A percentile compares a stretch with the other conserved stretches of the same genome.
Evolutionary conservation across 2,797 vertebrate species (phyloP).

Genomic region (Petrocephalus sullivani): DNA sequence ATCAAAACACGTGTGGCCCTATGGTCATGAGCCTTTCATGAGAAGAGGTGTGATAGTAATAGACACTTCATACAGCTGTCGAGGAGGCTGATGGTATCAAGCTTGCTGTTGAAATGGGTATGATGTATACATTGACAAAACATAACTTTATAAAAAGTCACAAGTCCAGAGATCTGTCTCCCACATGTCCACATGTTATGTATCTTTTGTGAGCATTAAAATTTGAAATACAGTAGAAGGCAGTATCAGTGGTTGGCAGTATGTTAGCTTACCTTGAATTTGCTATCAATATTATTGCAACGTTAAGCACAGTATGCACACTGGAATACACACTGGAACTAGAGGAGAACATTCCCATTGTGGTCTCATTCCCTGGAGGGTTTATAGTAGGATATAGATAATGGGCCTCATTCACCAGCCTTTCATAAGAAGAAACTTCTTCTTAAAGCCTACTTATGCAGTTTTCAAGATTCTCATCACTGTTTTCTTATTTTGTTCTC

Average conservation of each 20-base stretch:
- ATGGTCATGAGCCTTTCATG: background rate
- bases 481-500: background rate
- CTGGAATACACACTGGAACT: background rate
- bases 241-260: background rate
- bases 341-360: background rate
- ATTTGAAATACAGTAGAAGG: background rate
- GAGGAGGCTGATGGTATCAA: background rate
- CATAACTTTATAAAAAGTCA: background rate
- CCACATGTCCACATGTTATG: background rate
- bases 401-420: background rate
- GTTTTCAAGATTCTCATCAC: background rate
- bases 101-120: background rate
- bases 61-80: background rate
- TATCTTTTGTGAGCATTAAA: background rate
- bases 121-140: background rate
- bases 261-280: background rate
- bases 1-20: background rate
- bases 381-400: background rate
- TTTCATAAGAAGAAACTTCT: background rate
- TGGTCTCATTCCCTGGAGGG: background rate
- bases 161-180: background rate
- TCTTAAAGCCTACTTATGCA: background rate
- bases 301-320: background rate
- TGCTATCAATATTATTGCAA: background rate
- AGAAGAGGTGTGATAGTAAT: background rate